Evolutionary conservation across 2,113 vertebrate genomes (phyloP).

Genomic region (Myxocyprinus asiaticus): DNA sequence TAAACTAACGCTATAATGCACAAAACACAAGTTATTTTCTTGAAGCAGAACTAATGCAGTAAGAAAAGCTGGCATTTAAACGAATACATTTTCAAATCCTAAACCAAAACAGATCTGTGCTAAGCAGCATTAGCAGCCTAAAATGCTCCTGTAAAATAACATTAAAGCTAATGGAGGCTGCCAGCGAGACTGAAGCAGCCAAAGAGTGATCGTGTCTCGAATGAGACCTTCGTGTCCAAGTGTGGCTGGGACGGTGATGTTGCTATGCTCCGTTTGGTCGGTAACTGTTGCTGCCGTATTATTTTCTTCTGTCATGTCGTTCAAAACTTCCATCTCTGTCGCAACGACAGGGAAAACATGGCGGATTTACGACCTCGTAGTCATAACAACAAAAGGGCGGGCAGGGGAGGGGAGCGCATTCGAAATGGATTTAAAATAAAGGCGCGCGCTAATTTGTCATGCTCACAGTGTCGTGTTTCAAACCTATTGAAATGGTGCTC

Average conservation of each 20-base stretch:
- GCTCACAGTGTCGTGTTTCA: no score
- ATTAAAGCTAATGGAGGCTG: neutral
- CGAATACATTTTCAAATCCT: no score
- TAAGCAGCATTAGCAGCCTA: slow-evolving; percentile 20
- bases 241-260: slow-evolving; percentile 69
- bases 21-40: no score
- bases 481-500: no score
- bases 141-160: neutral
- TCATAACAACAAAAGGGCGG: slow-evolving; percentile 87
- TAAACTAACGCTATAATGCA: no score
- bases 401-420: no score
- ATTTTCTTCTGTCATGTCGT: slow-evolving; percentile 86
- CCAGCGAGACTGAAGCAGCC: neutral
- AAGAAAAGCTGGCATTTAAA: no score
- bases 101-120: neutral
- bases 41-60: no score
- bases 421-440: no score
- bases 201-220: neutral
- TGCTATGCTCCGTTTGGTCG: slow-evolving; percentile 69
- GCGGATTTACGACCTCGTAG: slow-evolving; percentile 97
- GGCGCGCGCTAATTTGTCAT: no score
- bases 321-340: slow-evolving; percentile 88
- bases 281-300: slow-evolving; percentile 87
- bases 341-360: slow-evolving; percentile 88
- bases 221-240: slow-evolving; percentile 74